These are phyloP conservation scores for Calameuta pallipes DNA, from an alignment of 2,888 invertebrate species.

Conservation along the genomic window DNA sequence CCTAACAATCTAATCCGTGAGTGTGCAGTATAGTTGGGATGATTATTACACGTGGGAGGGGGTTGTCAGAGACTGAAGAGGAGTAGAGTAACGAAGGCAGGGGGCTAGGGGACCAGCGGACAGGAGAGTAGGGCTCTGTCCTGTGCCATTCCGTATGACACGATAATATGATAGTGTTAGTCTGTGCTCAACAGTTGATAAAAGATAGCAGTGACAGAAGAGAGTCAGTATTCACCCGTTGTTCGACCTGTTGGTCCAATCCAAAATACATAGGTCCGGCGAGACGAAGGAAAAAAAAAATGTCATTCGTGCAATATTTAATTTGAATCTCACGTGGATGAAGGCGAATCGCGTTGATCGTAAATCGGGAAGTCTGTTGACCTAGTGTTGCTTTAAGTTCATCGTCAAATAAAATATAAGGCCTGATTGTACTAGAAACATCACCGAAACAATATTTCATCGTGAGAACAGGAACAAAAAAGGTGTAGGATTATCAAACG, in stretches of 20 bases:
- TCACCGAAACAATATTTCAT: background rate
- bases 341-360: background rate
- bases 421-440: background rate
- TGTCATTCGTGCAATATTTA: background rate
- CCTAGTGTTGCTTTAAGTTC: background rate
- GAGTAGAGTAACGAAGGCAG: constrained; percentile 25
- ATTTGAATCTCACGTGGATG: background rate
- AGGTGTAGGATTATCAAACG: background rate
- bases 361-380: background rate
- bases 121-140: constrained; percentile 23
- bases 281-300: background rate
- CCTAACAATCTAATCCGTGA: constrained; percentile 39
- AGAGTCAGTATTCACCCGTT: constrained; percentile 57
- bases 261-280: background rate
- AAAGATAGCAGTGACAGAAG: constrained; percentile 63
- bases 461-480: background rate
- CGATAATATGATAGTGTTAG: constrained; percentile 59
- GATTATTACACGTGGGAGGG: constrained; percentile 47
- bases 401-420: background rate
- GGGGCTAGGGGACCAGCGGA: constrained; percentile 26
- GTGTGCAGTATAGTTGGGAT: constrained; percentile 39
- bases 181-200: constrained; percentile 62
- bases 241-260: constrained; percentile 46
- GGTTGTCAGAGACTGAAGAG: constrained; percentile 24
- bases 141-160: constrained; percentile 26